phyloP scores from a whole-genome alignment of 1,140 invertebrate species.

The Bombus terrestris region DNA sequence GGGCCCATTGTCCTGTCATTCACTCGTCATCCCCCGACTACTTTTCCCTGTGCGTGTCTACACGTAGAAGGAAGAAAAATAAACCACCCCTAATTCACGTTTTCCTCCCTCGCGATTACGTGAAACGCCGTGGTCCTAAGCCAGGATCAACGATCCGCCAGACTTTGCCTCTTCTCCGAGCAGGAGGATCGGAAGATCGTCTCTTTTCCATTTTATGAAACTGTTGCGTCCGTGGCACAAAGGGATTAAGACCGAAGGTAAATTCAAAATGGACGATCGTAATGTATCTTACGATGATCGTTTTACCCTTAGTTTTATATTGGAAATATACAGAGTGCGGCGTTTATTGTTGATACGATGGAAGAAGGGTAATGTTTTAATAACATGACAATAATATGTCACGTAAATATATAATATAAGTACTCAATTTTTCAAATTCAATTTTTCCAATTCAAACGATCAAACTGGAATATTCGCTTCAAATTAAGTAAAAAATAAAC shows the following conservation, averaged over 20 bases:
- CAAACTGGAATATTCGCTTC: neutral
- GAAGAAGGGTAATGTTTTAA: neutral
- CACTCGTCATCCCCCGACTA: constrained; percentile 81
- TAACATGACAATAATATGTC: no score
- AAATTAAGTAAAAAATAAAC: neutral
- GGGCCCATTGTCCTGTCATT: constrained; percentile 83
- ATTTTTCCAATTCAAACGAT: neutral
- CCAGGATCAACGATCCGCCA: constrained; percentile 62
- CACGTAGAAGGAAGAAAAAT: constrained; percentile 73
- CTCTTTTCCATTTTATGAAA: constrained; percentile 45
- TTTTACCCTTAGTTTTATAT: neutral
- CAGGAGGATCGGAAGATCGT: neutral
- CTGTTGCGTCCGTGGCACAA: constrained; percentile 54
- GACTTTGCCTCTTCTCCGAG: neutral
- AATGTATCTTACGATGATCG: no score
- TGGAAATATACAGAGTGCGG: neutral
- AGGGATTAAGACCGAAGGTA: constrained; percentile 42
- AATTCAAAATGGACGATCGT: constrained; percentile 37
- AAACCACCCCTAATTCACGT: constrained; percentile 81
- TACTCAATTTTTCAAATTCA: no score
- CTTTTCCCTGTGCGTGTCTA: constrained; percentile 29
- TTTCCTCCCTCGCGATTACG: constrained; percentile 55
- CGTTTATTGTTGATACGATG: neutral
- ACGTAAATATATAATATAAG: no score
- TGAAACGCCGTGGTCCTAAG: constrained; percentile 59